Evolutionary conservation across 2,888 invertebrate genomes (phyloP).

Genomic region (Lymantria monacha): DNA sequence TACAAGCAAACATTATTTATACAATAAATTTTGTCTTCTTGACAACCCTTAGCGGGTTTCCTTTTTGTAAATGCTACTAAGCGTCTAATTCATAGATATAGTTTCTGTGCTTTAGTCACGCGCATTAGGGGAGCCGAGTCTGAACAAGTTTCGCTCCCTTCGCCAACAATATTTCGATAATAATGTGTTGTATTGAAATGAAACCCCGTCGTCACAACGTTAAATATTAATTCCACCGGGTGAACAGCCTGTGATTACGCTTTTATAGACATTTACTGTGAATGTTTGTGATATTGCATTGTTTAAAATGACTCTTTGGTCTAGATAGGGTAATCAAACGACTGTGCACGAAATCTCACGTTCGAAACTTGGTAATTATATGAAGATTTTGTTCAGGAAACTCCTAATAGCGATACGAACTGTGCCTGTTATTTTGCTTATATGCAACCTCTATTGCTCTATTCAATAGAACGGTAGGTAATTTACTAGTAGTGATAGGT

Average conservation of each 20-base stretch:
- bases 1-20: not conserved
- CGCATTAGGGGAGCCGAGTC: conserved; percentile 59
- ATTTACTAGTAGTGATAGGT: too few relatives aligned
- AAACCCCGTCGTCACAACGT: conserved; percentile 49
- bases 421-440: too few relatives aligned
- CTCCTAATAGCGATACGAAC: too few relatives aligned
- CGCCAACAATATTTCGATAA: conserved; percentile 56
- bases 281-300: conserved; percentile 26
- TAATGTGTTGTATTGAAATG: conserved; percentile 60
- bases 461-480: too few relatives aligned
- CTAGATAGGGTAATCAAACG: too few relatives aligned
- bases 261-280: conserved; percentile 6
- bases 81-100: conserved; percentile 69
- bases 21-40: not conserved
- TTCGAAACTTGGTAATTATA: too few relatives aligned
- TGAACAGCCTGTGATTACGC: conserved; percentile 22
- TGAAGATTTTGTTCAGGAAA: too few relatives aligned
- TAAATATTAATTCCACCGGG: conserved; percentile 48
- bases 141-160: conserved; percentile 42
- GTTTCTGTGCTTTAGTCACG: conserved; percentile 63
- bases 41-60: conserved; percentile 50
- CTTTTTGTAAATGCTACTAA: conserved; percentile 61
- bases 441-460: too few relatives aligned
- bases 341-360: too few relatives aligned
- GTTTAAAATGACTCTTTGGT: conserved; percentile 7